Evolutionary conservation across 1,140 invertebrate genomes (phyloP).

Genomic region (Aporrectodea caliginosa): DNA sequence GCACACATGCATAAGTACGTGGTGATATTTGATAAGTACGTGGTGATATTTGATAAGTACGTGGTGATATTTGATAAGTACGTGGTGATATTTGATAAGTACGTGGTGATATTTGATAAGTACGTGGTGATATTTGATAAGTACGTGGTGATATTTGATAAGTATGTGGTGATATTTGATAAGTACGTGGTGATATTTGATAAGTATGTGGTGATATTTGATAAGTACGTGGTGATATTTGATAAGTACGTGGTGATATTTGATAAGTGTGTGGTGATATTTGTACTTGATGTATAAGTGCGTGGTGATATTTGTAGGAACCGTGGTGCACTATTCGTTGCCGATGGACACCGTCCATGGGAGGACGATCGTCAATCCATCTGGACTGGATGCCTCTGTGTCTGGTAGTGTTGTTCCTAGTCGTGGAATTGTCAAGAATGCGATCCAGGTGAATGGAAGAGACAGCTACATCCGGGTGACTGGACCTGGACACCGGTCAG

Average conservation of each 20-base stretch:
- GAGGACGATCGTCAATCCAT: slow-evolving; percentile 41
- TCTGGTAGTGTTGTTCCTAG: slow-evolving; percentile 40
- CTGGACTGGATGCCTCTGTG: slow-evolving; percentile 46
- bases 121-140: no score
- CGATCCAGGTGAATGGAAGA: slow-evolving; percentile 41
- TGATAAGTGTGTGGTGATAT: not conserved
- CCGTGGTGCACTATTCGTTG: slow-evolving; percentile 41
- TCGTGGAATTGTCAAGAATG: slow-evolving; percentile 41
- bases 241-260: not conserved
- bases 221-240: not conserved
- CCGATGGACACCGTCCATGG: slow-evolving; percentile 45
- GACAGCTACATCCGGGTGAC: slow-evolving; percentile 42
- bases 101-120: no score
- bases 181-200: no score
- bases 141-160: no score
- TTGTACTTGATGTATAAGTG: not conserved
- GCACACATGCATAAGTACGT: no score
- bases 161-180: no score
- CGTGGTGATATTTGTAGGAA: slow-evolving; percentile 7
- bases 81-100: no score
- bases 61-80: no score
- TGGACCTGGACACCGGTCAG: slow-evolving; percentile 46
- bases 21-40: no score
- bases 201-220: not conserved
- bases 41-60: no score